Percentiles rank a stretch among this genome's conserved stretches.
Conservation (phyloP, 2,888 invertebrate genomes). For the Dynastes tityus region DNA sequence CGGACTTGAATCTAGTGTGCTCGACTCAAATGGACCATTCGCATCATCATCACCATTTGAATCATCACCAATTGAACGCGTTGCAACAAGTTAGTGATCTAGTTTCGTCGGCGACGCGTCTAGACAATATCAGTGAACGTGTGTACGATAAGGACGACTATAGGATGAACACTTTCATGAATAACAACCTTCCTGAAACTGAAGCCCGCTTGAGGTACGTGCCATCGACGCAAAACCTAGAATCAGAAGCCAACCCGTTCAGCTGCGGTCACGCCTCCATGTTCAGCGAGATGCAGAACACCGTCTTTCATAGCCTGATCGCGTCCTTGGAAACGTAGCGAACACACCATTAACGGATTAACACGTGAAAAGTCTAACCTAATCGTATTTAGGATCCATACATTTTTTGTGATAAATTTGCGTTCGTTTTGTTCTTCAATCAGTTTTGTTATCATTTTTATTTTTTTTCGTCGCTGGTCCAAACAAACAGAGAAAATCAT, state of each 20-base stretch:
- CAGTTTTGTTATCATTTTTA: constrained; percentile 18
- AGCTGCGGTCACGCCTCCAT: constrained; percentile 80
- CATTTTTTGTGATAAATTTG: constrained; percentile 57
- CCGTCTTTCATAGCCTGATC: constrained; percentile 75
- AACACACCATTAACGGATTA: constrained; percentile 42
- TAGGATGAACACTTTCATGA: constrained; percentile 62
- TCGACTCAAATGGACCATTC: constrained; percentile 16
- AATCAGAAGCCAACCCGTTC: constrained; percentile 63
- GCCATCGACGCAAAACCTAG: constrained; percentile 57
- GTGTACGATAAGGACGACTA: constrained; percentile 53
- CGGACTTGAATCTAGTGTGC: constrained; percentile 40
- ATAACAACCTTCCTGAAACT: constrained; percentile 61
- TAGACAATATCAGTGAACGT: constrained; percentile 43
- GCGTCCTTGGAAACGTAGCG: constrained; percentile 75
- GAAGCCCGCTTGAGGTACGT: constrained; percentile 55
- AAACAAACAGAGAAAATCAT: neutral
- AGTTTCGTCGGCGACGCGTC: constrained; percentile 33
- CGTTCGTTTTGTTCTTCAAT: constrained; percentile 23
- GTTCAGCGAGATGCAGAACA: constrained; percentile 76
- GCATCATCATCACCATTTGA: neutral
- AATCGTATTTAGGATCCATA: constrained; percentile 41
- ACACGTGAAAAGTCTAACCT: constrained; percentile 32
- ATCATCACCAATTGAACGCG: constrained; percentile 34
- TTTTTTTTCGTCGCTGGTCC: constrained; percentile 28
- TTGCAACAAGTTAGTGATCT: constrained; percentile 44